Conservation (phyloP, 2,888 invertebrate species). For the Rapana venosa region DNA sequence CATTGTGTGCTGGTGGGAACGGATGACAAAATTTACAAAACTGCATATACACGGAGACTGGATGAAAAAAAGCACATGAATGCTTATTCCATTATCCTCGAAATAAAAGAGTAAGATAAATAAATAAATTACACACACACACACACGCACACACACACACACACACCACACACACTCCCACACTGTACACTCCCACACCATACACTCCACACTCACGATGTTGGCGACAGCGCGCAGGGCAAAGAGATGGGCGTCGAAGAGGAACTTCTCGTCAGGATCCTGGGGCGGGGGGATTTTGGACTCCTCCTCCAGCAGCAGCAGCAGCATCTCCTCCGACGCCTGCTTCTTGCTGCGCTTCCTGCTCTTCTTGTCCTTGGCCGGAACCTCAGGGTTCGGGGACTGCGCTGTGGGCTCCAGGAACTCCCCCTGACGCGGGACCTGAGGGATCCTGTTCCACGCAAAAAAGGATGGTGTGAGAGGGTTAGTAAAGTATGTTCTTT, state of each 20-base stretch:
- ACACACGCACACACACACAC: not conserved
- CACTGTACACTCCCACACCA: not conserved
- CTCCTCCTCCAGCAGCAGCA: constrained; percentile 66
- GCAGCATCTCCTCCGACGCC: constrained; percentile 56
- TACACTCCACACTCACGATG: constrained; percentile 66
- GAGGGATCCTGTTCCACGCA: constrained; percentile 68
- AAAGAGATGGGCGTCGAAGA: constrained; percentile 70
- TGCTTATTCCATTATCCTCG: no score
- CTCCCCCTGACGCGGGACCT: constrained; percentile 72
- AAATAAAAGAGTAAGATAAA: no score
- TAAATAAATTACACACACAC: not conserved
- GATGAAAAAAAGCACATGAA: not conserved
- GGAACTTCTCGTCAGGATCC: constrained; percentile 75
- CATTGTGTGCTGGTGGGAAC: no score
- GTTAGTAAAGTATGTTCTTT: no score
- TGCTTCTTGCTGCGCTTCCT: constrained; percentile 60
- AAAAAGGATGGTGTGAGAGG: not conserved
- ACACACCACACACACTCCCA: not conserved
- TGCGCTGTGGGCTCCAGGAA: constrained; percentile 63
- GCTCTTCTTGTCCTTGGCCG: constrained; percentile 66
- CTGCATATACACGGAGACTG: not conserved
- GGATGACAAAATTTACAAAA: no score
- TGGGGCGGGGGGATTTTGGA: constrained; percentile 65
- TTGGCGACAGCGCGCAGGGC: constrained; percentile 63
- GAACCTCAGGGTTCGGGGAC: constrained; percentile 59